Percentiles rank a stretch among this genome's conserved stretches.
Conservation (phyloP, 2,113 vertebrate genomes). For the Smithornis capensis region DNA sequence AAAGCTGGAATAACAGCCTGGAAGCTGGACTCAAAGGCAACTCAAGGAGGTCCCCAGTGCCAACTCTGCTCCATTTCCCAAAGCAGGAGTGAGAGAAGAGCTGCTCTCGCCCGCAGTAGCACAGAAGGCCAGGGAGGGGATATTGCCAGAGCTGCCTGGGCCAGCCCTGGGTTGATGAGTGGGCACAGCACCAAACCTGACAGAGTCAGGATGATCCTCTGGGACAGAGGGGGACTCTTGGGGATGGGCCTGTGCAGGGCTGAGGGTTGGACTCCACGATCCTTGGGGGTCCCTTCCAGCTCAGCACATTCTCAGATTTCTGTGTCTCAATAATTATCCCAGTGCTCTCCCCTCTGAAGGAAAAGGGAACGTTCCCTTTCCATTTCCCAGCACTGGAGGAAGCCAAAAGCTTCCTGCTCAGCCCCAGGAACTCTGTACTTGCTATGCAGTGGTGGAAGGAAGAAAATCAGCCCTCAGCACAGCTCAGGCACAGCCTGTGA, state of each 20-base stretch:
- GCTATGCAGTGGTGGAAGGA: neutral
- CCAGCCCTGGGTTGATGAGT: neutral
- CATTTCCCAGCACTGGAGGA: too few species aligned
- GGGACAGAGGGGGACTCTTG: neutral
- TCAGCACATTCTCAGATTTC: neutral
- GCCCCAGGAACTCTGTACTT: neutral
- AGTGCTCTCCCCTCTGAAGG: rapidly evolving
- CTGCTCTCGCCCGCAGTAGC: neutral
- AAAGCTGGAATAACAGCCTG: neutral
- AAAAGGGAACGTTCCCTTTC: neutral
- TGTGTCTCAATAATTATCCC: neutral
- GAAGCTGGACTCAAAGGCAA: neutral
- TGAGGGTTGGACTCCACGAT: neutral
- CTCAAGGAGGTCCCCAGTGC: neutral
- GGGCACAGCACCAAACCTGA: neutral
- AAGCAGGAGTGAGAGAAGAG: neutral
- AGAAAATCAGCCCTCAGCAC: neutral
- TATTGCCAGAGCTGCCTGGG: neutral
- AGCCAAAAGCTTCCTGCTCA: neutral
- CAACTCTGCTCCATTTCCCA: neutral
- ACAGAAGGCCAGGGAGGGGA: neutral
- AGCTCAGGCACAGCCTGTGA: neutral
- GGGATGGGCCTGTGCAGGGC: neutral
- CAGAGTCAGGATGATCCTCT: neutral
- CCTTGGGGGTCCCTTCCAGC: neutral